Percentiles rank a stretch among this genome's conserved stretches.
Conservation (phyloP, 1,140 invertebrate genomes). For the Aphelenchoides avenae region DNA sequence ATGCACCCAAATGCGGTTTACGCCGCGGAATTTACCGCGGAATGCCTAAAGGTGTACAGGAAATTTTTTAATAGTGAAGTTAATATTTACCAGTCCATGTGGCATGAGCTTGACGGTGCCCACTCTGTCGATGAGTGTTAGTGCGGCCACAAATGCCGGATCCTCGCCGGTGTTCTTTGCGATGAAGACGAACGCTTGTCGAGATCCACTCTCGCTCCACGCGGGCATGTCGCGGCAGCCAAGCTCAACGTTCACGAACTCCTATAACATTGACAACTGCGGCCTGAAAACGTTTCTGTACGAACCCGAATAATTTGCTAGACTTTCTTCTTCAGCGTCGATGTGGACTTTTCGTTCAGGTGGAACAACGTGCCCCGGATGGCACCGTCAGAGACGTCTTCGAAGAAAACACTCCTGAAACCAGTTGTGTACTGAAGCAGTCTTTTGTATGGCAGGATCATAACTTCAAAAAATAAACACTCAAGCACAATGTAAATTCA, state of each 20-base stretch:
- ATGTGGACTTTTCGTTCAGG: conserved; percentile 12
- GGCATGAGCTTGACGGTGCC: conserved; percentile 23
- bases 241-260: conserved; percentile 32
- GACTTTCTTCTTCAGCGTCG: conserved; percentile 26
- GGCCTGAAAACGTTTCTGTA: background rate
- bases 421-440: background rate
- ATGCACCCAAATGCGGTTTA: conserved; percentile 48
- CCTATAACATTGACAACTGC: conserved; percentile 12
- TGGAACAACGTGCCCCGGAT: conserved; percentile 24
- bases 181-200: conserved; percentile 32
- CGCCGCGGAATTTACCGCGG: conserved; percentile 35
- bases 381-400: conserved; percentile 7
- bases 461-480: too few species aligned
- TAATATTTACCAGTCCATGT: conserved; percentile 21
- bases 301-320: conserved; percentile 12
- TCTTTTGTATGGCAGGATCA: background rate
- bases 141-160: conserved; percentile 28
- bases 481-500: too few species aligned
- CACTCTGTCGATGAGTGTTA: conserved; percentile 27
- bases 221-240: conserved; percentile 29
- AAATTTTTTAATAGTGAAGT: background rate
- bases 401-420: conserved; percentile 20
- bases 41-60: conserved; percentile 17
- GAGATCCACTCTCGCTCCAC: conserved; percentile 17
- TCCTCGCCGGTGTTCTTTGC: conserved; percentile 14